phyloP scores from a whole-genome alignment of 2,113 vertebrate species.

The Chaetops frenatus region DNA sequence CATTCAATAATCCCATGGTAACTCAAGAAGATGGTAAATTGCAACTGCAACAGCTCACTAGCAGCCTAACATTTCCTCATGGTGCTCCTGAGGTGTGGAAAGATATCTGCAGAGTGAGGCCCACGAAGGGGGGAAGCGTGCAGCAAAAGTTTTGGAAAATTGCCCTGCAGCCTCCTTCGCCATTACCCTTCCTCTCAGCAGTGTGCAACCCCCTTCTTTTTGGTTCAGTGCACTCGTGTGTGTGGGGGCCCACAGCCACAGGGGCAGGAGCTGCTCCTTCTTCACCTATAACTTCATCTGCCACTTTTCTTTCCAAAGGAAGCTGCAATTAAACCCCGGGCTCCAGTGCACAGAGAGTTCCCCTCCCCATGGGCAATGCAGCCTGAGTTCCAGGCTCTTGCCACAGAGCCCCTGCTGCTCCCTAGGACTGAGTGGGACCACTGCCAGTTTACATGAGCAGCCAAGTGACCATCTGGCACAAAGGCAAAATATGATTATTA shows the following conservation, averaged over 20 bases:
- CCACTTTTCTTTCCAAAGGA: background rate
- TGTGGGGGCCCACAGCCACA: background rate
- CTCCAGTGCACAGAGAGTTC: background rate
- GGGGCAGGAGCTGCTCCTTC: background rate
- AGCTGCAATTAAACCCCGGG: background rate
- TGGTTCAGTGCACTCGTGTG: fast-evolving
- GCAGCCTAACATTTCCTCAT: constrained; percentile 3
- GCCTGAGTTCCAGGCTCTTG: background rate
- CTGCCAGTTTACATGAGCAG: background rate
- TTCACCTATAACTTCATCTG: background rate
- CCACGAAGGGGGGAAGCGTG: background rate
- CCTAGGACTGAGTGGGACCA: background rate
- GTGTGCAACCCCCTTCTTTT: background rate
- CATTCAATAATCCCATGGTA: background rate
- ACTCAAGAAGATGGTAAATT: constrained; percentile 31
- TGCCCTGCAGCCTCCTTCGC: background rate
- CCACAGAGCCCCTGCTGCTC: background rate
- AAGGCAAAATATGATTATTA: background rate
- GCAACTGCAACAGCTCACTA: constrained; percentile 44
- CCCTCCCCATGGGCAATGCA: background rate
- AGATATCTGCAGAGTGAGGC: constrained; percentile 46
- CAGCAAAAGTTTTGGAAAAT: constrained; percentile 13
- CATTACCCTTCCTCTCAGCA: background rate
- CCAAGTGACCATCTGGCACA: background rate
- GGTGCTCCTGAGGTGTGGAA: constrained; percentile 30